These are phyloP conservation scores for Argya squamiceps DNA, from an alignment of 2,797 vertebrate species.

Conservation along the genomic window DNA sequence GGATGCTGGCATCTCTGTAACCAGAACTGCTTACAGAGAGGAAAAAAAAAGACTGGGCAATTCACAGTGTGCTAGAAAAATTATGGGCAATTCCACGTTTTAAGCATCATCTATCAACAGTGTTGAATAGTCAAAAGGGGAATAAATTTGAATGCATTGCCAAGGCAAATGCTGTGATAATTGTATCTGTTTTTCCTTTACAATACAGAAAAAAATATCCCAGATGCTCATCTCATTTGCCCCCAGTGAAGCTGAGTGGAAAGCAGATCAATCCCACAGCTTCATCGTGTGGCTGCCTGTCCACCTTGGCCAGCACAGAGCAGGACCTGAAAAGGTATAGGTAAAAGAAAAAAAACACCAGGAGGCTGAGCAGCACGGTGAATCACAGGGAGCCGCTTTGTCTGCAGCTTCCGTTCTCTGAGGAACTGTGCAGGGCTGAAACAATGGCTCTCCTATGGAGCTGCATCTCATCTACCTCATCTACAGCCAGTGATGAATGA, in stretches of 20 bases:
- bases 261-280: not conserved
- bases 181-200: not conserved
- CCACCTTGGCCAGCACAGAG: not conserved
- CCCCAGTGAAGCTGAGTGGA: not conserved
- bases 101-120: slow-evolving; percentile 12
- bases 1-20: slow-evolving; percentile 33
- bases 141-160: not conserved
- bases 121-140: not conserved
- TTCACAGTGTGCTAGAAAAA: not conserved
- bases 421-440: slow-evolving; percentile 53
- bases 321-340: not conserved
- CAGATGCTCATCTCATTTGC: not conserved
- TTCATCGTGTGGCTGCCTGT: not conserved
- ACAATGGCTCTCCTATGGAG: slow-evolving; percentile 67
- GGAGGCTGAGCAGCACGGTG: slow-evolving; percentile 20
- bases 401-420: slow-evolving; percentile 69
- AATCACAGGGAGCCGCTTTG: slow-evolving; percentile 51
- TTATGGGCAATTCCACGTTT: not conserved
- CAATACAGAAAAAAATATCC: not conserved
- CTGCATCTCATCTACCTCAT: slow-evolving; percentile 67
- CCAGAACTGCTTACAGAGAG: not conserved
- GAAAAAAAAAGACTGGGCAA: not conserved
- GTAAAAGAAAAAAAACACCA: not conserved
- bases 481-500: slow-evolving; percentile 71
- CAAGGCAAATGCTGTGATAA: not conserved